A percentile compares a stretch with the other conserved stretches of the same genome.
These are phyloP conservation scores for Andrena trimmerana DNA, from an alignment of 2,888 invertebrate genomes.

Conservation along the genomic window DNA sequence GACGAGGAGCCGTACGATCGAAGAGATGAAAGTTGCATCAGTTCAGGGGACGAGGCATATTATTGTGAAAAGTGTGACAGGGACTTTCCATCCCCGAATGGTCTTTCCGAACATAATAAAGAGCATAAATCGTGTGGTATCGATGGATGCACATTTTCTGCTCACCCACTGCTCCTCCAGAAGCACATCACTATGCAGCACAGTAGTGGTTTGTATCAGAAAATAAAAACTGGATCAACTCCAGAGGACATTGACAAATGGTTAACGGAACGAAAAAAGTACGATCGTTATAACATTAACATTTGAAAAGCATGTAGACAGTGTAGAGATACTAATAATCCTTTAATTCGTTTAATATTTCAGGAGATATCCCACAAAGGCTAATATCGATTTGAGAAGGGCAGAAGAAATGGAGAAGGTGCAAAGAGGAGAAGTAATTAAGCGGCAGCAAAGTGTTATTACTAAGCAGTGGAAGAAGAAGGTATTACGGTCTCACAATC, in stretches of 20 bases:
- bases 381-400: conserved; percentile 89
- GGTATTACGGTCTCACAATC: conserved; percentile 84
- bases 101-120: conserved; percentile 89
- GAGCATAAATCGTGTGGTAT: conserved; percentile 93
- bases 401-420: conserved; percentile 89
- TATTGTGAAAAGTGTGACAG: conserved; percentile 94
- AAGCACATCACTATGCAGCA: conserved; percentile 94
- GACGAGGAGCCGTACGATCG: conserved; percentile 73
- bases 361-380: conserved; percentile 90
- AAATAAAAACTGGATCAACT: conserved; percentile 90
- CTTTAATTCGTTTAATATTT: conserved; percentile 48
- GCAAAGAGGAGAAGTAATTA: conserved; percentile 91
- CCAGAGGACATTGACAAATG: conserved; percentile 94
- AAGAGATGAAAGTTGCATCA: conserved; percentile 74
- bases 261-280: conserved; percentile 92
- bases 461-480: conserved; percentile 48
- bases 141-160: conserved; percentile 92
- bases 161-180: conserved; percentile 92
- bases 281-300: conserved; percentile 25
- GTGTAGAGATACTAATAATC: too few species aligned
- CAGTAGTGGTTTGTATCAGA: conserved; percentile 92
- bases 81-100: conserved; percentile 88
- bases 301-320: too few species aligned
- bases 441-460: conserved; percentile 80
- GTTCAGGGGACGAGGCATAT: conserved; percentile 80